These are phyloP conservation scores for Oscheius sp. DNA, from an alignment of 2,888 invertebrate genomes.

Conservation along the genomic window DNA sequence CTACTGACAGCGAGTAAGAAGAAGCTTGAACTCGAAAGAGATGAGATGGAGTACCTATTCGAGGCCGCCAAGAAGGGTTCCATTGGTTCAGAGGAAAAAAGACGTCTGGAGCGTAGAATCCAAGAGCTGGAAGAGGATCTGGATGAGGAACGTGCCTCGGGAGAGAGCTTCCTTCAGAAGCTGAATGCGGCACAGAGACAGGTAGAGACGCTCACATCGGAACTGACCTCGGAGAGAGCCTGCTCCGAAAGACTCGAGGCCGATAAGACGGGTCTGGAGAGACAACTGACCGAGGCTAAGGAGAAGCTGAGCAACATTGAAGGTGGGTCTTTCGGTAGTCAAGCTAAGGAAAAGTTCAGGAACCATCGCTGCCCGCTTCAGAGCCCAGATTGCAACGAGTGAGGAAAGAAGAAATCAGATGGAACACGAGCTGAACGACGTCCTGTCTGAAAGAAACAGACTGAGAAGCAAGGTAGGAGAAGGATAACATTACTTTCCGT, in stretches of 20 bases:
- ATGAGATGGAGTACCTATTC: slow-evolving; percentile 49
- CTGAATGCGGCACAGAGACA: slow-evolving; percentile 84
- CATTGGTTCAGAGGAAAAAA: slow-evolving; percentile 81
- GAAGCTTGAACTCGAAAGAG: slow-evolving; percentile 49
- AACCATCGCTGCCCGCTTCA: slow-evolving; percentile 12
- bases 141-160: slow-evolving; percentile 92
- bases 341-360: neutral
- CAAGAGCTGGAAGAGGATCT: slow-evolving; percentile 92
- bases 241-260: slow-evolving; percentile 78
- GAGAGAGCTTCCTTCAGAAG: slow-evolving; percentile 86
- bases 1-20: slow-evolving; percentile 30
- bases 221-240: slow-evolving; percentile 77
- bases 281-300: slow-evolving; percentile 73
- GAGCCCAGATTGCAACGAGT: slow-evolving; percentile 13
- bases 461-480: slow-evolving; percentile 17
- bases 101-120: slow-evolving; percentile 87
- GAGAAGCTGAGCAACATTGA: slow-evolving; percentile 3
- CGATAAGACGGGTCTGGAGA: slow-evolving; percentile 85
- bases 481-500: neutral
- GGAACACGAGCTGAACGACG: slow-evolving; percentile 25
- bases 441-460: slow-evolving; percentile 18
- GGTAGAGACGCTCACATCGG: slow-evolving; percentile 63
- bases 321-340: neutral
- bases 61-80: slow-evolving; percentile 38
- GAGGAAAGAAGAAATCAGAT: slow-evolving; percentile 29